Conservation (phyloP, 1,140 invertebrate genomes). For the Reticulitermes speratus region DNA sequence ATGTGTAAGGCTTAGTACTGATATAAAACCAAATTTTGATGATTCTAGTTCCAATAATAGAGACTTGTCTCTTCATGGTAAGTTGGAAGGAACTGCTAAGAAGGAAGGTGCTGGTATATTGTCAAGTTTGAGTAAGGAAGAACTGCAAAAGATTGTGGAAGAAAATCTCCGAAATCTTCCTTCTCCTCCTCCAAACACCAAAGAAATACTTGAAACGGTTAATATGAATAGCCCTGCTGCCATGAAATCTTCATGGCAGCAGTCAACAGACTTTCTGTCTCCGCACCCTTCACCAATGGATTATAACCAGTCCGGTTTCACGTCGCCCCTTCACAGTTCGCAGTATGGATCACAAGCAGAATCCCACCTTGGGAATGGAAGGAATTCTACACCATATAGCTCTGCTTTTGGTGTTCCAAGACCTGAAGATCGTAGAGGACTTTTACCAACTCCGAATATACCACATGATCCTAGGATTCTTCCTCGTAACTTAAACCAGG, state of each 20-base stretch:
- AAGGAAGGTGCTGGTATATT: conserved; percentile 14
- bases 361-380: background rate
- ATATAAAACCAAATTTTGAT: background rate
- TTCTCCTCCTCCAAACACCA: conserved; percentile 24
- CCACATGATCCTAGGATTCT: background rate
- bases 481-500: background rate
- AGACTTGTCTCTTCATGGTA: background rate
- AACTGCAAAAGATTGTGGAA: conserved; percentile 24
- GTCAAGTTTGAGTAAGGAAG: conserved; percentile 26
- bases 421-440: background rate
- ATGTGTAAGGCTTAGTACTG: background rate
- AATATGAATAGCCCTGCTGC: background rate
- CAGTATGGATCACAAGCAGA: background rate
- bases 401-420: background rate
- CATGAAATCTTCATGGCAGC: too few species aligned
- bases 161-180: conserved; percentile 28
- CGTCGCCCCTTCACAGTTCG: background rate
- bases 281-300: background rate
- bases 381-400: background rate
- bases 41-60: background rate
- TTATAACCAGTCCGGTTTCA: background rate
- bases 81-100: background rate
- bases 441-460: background rate
- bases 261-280: background rate
- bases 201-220: conserved; percentile 24